These are phyloP conservation scores for Drosophila sulfurigaster DNA, from an alignment of 1,140 invertebrate species.

Conservation along the genomic window DNA sequence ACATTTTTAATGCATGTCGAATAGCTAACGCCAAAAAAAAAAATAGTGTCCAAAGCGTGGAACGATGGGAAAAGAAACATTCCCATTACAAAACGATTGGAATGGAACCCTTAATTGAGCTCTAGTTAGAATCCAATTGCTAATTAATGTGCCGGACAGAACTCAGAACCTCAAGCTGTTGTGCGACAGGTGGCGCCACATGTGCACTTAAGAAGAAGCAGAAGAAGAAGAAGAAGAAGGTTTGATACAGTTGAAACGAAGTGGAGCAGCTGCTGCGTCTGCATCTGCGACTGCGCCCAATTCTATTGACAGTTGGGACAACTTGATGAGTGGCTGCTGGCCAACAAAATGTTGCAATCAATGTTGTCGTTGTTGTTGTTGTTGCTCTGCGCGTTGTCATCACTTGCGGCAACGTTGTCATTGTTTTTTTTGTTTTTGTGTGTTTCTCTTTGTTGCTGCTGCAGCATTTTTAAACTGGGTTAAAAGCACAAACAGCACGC, in stretches of 20 bases:
- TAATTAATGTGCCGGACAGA: neutral
- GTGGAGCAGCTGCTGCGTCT: slow-evolving; percentile 25
- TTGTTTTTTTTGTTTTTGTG: slow-evolving; percentile 39
- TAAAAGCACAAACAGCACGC: slow-evolving; percentile 57
- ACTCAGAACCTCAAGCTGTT: neutral
- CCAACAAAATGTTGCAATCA: slow-evolving; percentile 49
- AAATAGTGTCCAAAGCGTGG: no score
- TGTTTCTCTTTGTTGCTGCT: slow-evolving; percentile 34
- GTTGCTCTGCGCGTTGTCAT: slow-evolving; percentile 22
- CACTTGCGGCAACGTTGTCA: slow-evolving; percentile 50
- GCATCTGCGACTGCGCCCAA: slow-evolving; percentile 27
- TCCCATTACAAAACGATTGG: neutral
- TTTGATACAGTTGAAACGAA: slow-evolving; percentile 6
- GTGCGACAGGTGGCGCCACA: slow-evolving; percentile 27
- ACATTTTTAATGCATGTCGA: no score
- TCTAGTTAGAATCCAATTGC: neutral
- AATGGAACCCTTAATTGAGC: neutral
- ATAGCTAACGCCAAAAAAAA: no score
- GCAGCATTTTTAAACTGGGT: slow-evolving; percentile 54
- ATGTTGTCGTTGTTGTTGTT: slow-evolving; percentile 23
- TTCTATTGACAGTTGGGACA: slow-evolving; percentile 49
- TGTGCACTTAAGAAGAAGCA: neutral
- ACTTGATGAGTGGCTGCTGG: slow-evolving; percentile 45
- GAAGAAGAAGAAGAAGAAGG: slow-evolving; percentile 9
- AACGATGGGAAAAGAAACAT: neutral